Base-by-base conservation (phyloP, 2,113 vertebrate genomes). In the Perca flavescens region DNA sequence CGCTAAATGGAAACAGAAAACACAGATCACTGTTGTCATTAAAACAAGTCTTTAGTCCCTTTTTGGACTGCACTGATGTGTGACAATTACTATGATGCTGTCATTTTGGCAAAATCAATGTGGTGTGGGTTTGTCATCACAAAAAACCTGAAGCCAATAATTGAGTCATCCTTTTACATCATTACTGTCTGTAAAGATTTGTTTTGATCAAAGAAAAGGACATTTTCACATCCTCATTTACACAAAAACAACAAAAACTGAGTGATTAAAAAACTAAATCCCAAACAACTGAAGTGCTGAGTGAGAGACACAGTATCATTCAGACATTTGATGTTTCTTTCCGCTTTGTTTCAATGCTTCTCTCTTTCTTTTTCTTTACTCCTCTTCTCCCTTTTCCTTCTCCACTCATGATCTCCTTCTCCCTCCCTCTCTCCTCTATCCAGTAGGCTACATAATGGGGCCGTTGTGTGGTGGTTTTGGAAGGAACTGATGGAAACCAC, bases 381-480 rank as follows among this genome's bases (percentile, higher is more conserved):
- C 61, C 22, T 58, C 31, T 36, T 66, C 22, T 43, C 34, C 16
- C 61, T 58, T 62, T 79, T 70, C 43, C 57, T 60, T 72, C 77
- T 85, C 64, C 67, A 28, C 76, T 82, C 73, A 34, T 57, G n/a
- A 40, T 57, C 64, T 75, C 68, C 69, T 46, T 31, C 74, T 80
- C 76, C 28, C 80, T 79, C 78, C 61, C 81, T 82, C 82, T 58
- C 80, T 84, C 50, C 65, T 73, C 61, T 19, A 84, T 84, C 66
- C 79, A 84, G 62, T 69, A 75, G 73, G 87, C 85, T 87, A 81
- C 88, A 95, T 95, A 95, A 95, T 94, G 91, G 83, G 79, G 84
- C 87, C 89, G 91, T 94, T 95, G 94, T 95, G 92, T 92, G 83
- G 89, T 70, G 91, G 85, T 89, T 92, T 92, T 94, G 93, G 92